Evolutionary conservation across 2,797 vertebrate species (phyloP), one percentile per base, ranked within the genome.

Genomic region (Podargus strigoides): DNA sequence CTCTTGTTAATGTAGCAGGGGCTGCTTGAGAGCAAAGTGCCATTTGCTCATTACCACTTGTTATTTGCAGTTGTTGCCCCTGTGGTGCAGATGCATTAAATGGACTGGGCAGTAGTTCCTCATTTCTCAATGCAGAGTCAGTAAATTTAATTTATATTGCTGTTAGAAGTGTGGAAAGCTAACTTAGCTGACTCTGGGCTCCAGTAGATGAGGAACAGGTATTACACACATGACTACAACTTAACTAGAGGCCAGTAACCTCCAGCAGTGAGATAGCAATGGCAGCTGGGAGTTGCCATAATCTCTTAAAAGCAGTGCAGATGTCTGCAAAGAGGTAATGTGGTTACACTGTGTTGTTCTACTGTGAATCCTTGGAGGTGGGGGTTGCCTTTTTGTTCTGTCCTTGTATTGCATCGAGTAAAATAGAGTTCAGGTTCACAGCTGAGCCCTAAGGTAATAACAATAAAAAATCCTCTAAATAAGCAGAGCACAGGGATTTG

Each of bases 281-380:
- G 24, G 84, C 84, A 95, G 62, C 86, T 81, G 89, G 84, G 77
- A 75, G 69, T 66, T 92, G 66, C n/a, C n/a, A n/a, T 68, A 39
- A 92, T 82, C 89, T 69, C 58, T 58, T 37, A 7, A 42, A 49
- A 84, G 66, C 91, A 30, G 32, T 24, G 84, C 69, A 90, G 84
- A 81, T 87, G 44, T 24, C 89, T 84, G 73, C 26, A 30, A 7
- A 78, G 91, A 12, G n/a, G 9, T 74, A 37, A n/a, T 10, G 3
- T 34, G 69, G 73, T 81, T 49, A 20, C 34, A 27, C 42, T 9
- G 15, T 7, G 34, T 41, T 2, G 64, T 81, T 30, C 39, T 53
- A 5, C 39, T 36, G 15, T 1, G 5, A 63, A 28, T 15, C 69
- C 53, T 34, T 30, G 41, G 36, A 67, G 42, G 4, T 24, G 56